These are phyloP conservation scores for Sebastes iracundus DNA, from an alignment of 2,797 vertebrate species.

Conservation along the genomic window DNA sequence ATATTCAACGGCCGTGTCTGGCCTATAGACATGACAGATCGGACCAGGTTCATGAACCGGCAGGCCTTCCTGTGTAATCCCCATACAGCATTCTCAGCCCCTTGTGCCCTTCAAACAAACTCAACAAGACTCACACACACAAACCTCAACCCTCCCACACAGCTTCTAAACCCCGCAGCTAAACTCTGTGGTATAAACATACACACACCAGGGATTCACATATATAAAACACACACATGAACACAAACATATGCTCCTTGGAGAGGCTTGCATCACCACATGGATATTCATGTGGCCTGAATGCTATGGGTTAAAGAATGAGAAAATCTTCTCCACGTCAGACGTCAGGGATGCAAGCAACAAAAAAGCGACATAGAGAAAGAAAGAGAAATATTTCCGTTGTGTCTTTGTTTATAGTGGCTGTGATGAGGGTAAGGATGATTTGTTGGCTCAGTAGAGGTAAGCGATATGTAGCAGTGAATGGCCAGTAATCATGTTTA, in stretches of 20 bases:
- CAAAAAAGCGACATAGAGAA: neutral
- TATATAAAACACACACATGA: constrained; percentile 49
- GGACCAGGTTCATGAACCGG: constrained; percentile 25
- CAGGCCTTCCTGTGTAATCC: constrained; percentile 35
- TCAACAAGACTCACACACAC: constrained; percentile 26
- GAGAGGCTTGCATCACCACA: constrained; percentile 33
- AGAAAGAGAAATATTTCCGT: constrained; percentile 6
- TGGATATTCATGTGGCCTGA: constrained; percentile 28
- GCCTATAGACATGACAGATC: constrained; percentile 12
- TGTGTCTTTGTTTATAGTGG: constrained; percentile 45
- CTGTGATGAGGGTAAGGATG: constrained; percentile 37
- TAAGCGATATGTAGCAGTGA: constrained; percentile 56
- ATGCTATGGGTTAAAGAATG: constrained; percentile 48
- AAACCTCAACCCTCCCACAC: constrained; percentile 56
- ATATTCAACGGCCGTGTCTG: constrained; percentile 9
- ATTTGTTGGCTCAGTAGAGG: constrained; percentile 68
- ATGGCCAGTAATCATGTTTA: constrained; percentile 71
- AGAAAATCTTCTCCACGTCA: constrained; percentile 9
- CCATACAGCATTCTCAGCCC: constrained; percentile 15
- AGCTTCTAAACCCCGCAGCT: constrained; percentile 35
- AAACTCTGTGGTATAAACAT: constrained; percentile 37
- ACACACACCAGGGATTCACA: constrained; percentile 39
- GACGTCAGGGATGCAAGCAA: neutral
- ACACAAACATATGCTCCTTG: constrained; percentile 38
- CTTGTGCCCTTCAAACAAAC: constrained; percentile 47